Base-by-base conservation (phyloP, 2,113 vertebrate species). In the Trinectes maculatus region DNA sequence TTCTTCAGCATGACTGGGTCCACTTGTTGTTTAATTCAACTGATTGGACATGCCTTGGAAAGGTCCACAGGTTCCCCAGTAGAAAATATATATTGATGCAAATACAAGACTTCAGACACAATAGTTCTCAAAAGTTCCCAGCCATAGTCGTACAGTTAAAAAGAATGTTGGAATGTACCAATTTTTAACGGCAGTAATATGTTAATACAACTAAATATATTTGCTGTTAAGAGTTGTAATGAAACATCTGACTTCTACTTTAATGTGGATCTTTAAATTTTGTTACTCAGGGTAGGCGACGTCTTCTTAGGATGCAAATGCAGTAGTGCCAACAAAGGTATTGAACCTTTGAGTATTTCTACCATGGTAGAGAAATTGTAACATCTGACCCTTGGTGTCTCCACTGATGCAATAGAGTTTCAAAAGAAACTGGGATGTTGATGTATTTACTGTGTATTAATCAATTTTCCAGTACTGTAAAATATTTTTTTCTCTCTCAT, bases 221-320 rank as follows among this genome's bases (percentile, higher is more conserved):
- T n/a, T 40, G 15, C 37, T 40, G 3, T 10, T 31, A 52, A 18
- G 3, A 29, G 16, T 24, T 24, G 9, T 36, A 33, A 33, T 33
- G 6, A 5, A 3, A 3, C 8, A 16, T 8, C 26, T 1, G 8
- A 9, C 15, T 3, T 1, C 28, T 6, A 16, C 12, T 47, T 44
- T 82, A 76, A 81, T 29, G 2, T 40, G 13, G 11, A 51, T 74
- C 44, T 77, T 55, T 51, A 48, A 31, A 77, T 61, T 86, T 6
- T 80, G 54, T 48, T 71, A 28, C 51, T 80, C 84, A 92, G 91
- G 86, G 44, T 71, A 85, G 55, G 47, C 74, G 77, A 7, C 80
- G 51, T 48, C 82, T 87, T 54, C 85, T 89, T 85, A 91, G 84
- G 83, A 80, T 91, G 62, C 85, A 91, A 82, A 90, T 91, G 87